Percentiles rank a stretch among this genome's conserved stretches.
These are phyloP conservation scores for Dasypus novemcinctus DNA, from an alignment of 2,113 vertebrate genomes.

Conservation along the genomic window DNA sequence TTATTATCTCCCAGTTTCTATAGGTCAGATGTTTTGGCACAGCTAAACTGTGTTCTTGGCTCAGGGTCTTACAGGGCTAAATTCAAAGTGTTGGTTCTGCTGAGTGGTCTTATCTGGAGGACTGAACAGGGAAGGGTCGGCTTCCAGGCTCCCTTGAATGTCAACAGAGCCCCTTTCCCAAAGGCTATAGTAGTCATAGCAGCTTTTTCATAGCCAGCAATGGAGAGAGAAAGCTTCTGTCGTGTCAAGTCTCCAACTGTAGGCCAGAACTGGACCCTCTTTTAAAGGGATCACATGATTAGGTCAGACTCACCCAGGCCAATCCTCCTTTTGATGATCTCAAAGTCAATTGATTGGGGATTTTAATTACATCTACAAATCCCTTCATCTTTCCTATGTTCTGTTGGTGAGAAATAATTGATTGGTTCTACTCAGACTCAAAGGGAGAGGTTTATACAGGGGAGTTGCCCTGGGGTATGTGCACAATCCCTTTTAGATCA, in stretches of 20 bases:
- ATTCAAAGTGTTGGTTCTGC: not conserved
- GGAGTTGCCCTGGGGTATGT: not conserved
- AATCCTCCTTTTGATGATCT: not conserved
- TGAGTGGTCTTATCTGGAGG: not conserved
- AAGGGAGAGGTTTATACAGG: not conserved
- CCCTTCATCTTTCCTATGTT: not conserved
- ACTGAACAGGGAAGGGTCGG: not conserved
- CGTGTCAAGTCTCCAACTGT: not conserved
- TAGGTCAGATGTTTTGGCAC: not conserved
- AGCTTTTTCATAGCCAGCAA: not conserved
- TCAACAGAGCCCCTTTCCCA: not conserved
- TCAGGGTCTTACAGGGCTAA: not conserved
- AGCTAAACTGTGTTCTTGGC: not conserved
- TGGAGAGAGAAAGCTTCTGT: not conserved
- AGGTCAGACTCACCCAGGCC: fast-evolving
- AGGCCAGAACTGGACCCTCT: not conserved
- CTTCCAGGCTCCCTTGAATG: not conserved
- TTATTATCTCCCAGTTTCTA: not conserved
- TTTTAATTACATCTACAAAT: not conserved
- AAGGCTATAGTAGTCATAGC: not conserved
- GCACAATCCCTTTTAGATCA: not conserved
- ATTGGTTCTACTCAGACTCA: not conserved
- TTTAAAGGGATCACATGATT: not conserved
- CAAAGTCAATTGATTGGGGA: not conserved
- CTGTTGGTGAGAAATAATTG: not conserved